phyloP scores from a whole-genome alignment of 2,888 invertebrate genomes.

The Sclerodermus sp. region DNA sequence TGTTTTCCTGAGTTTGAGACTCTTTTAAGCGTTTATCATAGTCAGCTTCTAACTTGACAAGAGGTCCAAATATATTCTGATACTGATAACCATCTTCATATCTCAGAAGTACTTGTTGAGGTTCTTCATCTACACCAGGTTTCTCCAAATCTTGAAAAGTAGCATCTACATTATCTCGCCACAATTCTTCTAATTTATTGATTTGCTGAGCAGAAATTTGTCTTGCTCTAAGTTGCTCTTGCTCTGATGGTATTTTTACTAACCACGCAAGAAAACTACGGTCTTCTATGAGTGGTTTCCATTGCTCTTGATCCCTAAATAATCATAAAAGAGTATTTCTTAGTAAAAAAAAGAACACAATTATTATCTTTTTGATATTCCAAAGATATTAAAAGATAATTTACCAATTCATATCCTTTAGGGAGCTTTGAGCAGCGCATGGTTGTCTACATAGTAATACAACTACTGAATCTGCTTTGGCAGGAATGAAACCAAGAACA shows the following conservation, averaged over 20 bases:
- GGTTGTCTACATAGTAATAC: slow-evolving; percentile 96
- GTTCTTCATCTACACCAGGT: slow-evolving; percentile 97
- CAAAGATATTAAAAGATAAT: slow-evolving; percentile 19
- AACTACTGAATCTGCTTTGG: slow-evolving; percentile 97
- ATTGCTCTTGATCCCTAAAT: slow-evolving; percentile 88
- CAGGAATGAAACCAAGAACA: slow-evolving; percentile 97
- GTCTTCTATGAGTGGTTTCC: slow-evolving; percentile 97
- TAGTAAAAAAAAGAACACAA: too few species aligned
- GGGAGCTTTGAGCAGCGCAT: slow-evolving; percentile 94
- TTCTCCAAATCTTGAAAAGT: slow-evolving; percentile 98
- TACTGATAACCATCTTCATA: slow-evolving; percentile 99
- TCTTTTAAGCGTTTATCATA: slow-evolving; percentile 98
- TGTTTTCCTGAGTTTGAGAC: slow-evolving; percentile 96
- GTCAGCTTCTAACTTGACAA: slow-evolving; percentile 96
- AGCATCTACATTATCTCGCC: slow-evolving; percentile 98
- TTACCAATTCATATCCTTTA: slow-evolving; percentile 98
- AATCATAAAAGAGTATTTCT: too few species aligned
- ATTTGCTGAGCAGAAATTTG: slow-evolving; percentile 98
- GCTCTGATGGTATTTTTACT: slow-evolving; percentile 95
- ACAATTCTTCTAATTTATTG: slow-evolving; percentile 95
- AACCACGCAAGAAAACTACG: slow-evolving; percentile 96
- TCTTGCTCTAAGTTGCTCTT: slow-evolving; percentile 92
- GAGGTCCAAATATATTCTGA: slow-evolving; percentile 95
- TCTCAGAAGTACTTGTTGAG: slow-evolving; percentile 75
- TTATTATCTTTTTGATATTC: neutral